Conservation (phyloP, 2,888 invertebrate species). For the Sphecodes monilicornis region DNA sequence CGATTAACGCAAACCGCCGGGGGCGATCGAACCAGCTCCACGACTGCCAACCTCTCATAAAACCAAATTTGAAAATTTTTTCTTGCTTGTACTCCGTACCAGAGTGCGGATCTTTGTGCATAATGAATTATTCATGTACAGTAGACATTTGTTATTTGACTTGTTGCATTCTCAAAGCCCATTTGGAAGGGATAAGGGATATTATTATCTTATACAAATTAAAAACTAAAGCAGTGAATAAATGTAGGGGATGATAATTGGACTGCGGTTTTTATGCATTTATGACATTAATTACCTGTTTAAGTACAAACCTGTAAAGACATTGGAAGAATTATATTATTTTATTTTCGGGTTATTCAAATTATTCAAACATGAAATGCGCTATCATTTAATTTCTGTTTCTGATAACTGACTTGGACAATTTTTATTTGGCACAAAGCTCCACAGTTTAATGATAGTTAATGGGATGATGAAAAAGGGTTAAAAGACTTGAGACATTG, state of each 20-base stretch:
- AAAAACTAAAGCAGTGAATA: not conserved
- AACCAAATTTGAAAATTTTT: not conserved
- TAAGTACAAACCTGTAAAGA: no score
- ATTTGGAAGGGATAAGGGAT: not conserved
- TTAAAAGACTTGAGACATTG: no score
- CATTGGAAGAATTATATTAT: not conserved
- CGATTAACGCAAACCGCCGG: conserved; percentile 37
- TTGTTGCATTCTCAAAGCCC: not conserved
- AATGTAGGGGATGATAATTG: not conserved
- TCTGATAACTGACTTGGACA: not conserved
- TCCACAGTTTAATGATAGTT: no score
- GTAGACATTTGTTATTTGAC: no score
- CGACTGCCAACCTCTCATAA: not conserved
- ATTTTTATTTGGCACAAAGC: not conserved
- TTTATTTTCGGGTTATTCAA: not conserved
- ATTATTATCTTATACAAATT: not conserved
- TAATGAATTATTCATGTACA: not conserved
- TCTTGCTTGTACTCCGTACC: not conserved
- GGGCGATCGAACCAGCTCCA: not conserved
- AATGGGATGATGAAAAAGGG: no score
- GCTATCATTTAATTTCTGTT: not conserved
- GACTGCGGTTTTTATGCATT: no score
- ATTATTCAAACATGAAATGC: not conserved
- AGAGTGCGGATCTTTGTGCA: not conserved
- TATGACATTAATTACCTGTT: no score